Evolutionary conservation across 2,797 vertebrate species (phyloP).

Genomic region (Anguilla obscura): DNA sequence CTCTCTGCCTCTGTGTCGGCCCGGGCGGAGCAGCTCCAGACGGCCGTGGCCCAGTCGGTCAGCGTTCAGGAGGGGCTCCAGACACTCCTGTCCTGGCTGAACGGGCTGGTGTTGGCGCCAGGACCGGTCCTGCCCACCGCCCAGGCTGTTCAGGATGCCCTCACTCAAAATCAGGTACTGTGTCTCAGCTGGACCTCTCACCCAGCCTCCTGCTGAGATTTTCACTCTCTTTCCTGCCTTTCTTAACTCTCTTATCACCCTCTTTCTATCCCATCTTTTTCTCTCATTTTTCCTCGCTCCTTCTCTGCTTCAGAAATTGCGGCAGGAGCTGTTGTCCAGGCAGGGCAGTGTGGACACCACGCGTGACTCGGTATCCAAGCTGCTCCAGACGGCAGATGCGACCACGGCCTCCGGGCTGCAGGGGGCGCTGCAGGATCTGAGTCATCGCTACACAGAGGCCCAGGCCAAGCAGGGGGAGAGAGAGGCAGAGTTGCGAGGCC

Average conservation of each 20-base stretch:
- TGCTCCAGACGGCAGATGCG: conserved; percentile 82
- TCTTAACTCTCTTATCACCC: not conserved
- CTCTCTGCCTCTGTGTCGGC: conserved; percentile 80
- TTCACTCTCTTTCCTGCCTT: not conserved
- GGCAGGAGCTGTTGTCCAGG: conserved; percentile 88
- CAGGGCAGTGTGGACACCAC: conserved; percentile 92
- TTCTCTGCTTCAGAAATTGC: conserved; percentile 79
- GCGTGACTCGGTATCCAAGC: conserved; percentile 81
- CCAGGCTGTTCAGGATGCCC: conserved; percentile 82
- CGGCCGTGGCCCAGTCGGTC: conserved; percentile 90
- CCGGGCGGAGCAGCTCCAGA: conserved; percentile 88
- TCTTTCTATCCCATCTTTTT: not conserved
- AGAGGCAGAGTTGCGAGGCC: conserved; percentile 79
- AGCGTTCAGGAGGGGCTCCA: conserved; percentile 92
- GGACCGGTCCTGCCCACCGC: conserved; percentile 73
- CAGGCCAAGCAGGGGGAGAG: conserved; percentile 77
- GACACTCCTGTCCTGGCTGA: conserved; percentile 82
- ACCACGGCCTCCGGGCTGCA: conserved; percentile 78
- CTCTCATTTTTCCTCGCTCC: not conserved
- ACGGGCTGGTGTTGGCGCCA: conserved; percentile 75
- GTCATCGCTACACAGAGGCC: conserved; percentile 73
- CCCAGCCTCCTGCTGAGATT: not conserved
- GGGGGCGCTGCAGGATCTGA: conserved; percentile 76
- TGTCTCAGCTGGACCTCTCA: not conserved
- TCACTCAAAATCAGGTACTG: conserved; percentile 85